phyloP scores from a whole-genome alignment of 2,888 invertebrate species.

The Cheilosia scutellata region DNA sequence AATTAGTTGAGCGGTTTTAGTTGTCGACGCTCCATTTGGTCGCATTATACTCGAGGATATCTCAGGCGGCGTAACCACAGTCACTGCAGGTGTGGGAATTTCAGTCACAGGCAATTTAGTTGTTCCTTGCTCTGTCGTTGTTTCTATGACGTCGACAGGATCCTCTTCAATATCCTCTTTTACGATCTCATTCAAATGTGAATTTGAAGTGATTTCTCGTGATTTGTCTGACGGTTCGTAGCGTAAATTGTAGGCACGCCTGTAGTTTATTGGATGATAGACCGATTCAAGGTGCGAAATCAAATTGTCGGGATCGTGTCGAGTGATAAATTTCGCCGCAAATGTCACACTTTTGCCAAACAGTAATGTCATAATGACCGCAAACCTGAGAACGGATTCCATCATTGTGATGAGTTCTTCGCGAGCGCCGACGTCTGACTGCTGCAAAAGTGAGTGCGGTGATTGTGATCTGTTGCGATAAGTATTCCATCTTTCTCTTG shows the following conservation, averaged over 20 bases:
- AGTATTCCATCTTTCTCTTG: constrained; percentile 31
- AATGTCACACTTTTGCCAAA: constrained; percentile 50
- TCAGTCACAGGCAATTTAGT: neutral
- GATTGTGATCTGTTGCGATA: constrained; percentile 23
- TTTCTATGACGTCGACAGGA: constrained; percentile 3
- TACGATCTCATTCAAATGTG: constrained; percentile 46
- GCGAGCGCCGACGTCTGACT: constrained; percentile 55
- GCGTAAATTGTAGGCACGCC: constrained; percentile 56
- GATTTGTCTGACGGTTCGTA: constrained; percentile 62
- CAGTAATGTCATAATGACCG: constrained; percentile 37
- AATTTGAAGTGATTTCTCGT: constrained; percentile 42
- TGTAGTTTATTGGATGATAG: constrained; percentile 61
- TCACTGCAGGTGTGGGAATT: neutral
- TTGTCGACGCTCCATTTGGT: constrained; percentile 65
- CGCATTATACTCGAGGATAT: constrained; percentile 80
- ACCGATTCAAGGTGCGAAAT: constrained; percentile 25
- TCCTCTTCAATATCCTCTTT: constrained; percentile 20
- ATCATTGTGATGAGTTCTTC: constrained; percentile 44
- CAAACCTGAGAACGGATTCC: constrained; percentile 37
- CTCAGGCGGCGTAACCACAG: constrained; percentile 72
- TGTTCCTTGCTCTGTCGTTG: neutral
- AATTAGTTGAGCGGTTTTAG: constrained; percentile 66
- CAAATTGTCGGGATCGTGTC: constrained; percentile 35
- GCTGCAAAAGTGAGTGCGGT: constrained; percentile 22
- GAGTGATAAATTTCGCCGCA: constrained; percentile 62